These are phyloP conservation scores for Pao palembangensis DNA, from an alignment of 2,113 vertebrate genomes.

Conservation along the genomic window DNA sequence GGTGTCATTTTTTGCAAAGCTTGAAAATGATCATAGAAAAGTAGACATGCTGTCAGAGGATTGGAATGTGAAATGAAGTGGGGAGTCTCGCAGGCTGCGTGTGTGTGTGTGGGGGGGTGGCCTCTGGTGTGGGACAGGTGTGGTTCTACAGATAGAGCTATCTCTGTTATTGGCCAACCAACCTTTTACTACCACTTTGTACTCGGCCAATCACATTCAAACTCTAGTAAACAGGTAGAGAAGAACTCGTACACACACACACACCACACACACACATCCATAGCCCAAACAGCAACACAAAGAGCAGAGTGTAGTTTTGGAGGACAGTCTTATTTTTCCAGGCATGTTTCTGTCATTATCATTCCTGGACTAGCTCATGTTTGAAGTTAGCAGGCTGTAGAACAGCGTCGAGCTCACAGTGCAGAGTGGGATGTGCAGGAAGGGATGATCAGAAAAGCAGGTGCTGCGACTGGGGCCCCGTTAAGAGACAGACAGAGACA, in stretches of 20 bases:
- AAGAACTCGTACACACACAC: constrained; percentile 48
- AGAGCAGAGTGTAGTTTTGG: constrained; percentile 64
- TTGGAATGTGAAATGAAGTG: constrained; percentile 71
- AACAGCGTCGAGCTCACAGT: constrained; percentile 64
- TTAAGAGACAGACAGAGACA: constrained; percentile 31
- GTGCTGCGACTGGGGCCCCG: constrained; percentile 48
- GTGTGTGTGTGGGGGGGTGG: constrained; percentile 32
- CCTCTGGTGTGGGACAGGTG: constrained; percentile 70
- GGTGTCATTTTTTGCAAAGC: constrained; percentile 49
- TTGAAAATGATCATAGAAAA: constrained; percentile 69
- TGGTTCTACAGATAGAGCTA: constrained; percentile 50
- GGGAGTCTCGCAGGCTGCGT: constrained; percentile 57
- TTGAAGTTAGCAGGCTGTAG: constrained; percentile 72
- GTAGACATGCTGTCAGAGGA: constrained; percentile 77
- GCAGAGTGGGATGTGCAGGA: constrained; percentile 45
- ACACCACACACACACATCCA: constrained; percentile 4
- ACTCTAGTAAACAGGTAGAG: constrained; percentile 10
- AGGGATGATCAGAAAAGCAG: constrained; percentile 74
- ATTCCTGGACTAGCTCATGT: constrained; percentile 79
- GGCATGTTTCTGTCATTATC: constrained; percentile 82
- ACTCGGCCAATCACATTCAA: constrained; percentile 24
- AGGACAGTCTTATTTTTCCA: constrained; percentile 67
- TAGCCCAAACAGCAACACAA: constrained; percentile 36
- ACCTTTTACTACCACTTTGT: constrained; percentile 27
- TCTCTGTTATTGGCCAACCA: constrained; percentile 46